Percentiles rank a stretch among this genome's conserved stretches.
Conservation (phyloP, 2,113 vertebrate species). For the Sitta europaea region DNA sequence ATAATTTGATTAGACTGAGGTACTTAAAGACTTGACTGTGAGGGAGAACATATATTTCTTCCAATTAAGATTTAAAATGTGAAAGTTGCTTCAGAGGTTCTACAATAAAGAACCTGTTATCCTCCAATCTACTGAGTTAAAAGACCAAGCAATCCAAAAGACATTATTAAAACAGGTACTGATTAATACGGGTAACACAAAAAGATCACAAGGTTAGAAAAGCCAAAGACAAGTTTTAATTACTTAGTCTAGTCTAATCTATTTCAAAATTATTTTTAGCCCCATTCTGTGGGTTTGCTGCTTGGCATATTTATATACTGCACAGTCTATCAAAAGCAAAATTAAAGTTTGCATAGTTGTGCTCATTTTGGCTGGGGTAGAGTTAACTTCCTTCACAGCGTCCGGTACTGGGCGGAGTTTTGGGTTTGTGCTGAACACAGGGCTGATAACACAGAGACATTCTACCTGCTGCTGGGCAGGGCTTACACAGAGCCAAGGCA, state of each 20-base stretch:
- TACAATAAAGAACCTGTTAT: rapidly evolving
- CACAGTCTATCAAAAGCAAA: background rate
- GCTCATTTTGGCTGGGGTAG: background rate
- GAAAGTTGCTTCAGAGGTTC: background rate
- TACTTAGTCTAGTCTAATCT: background rate
- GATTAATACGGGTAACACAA: background rate
- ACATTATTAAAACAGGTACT: background rate
- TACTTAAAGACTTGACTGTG: background rate
- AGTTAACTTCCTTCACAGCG: background rate
- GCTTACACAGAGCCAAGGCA: background rate
- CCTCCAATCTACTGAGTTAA: background rate
- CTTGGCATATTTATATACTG: background rate
- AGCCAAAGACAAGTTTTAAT: background rate
- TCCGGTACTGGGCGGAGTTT: background rate
- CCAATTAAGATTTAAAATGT: background rate
- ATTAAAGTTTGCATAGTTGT: background rate
- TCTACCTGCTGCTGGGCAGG: background rate
- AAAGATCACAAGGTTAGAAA: background rate
- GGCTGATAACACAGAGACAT: background rate
- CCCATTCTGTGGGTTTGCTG: background rate
- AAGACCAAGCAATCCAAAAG: background rate
- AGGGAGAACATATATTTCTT: background rate
- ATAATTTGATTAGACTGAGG: background rate
- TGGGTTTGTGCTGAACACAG: background rate
- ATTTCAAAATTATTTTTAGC: background rate